Evolutionary conservation across 2,113 vertebrate genomes (phyloP).

Genomic region (Melierax canorus): DNA sequence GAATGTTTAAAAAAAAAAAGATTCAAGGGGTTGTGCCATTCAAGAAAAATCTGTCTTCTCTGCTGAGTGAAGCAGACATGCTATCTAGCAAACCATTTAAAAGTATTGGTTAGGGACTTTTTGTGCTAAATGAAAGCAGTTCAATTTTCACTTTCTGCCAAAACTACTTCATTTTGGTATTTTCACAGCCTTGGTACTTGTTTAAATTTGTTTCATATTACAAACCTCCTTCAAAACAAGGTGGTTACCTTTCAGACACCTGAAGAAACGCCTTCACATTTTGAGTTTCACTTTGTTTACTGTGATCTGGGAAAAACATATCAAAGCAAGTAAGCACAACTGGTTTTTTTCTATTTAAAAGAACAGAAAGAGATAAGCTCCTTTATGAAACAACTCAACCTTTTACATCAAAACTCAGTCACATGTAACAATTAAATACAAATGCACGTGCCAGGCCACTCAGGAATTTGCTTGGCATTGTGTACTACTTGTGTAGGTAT

Average conservation of each 20-base stretch:
- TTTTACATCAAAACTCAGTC: not conserved
- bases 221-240: not conserved
- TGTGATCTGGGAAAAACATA: not conserved
- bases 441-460: not conserved
- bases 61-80: not conserved
- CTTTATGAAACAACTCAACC: not conserved
- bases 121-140: slow-evolving; percentile 34
- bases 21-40: not conserved
- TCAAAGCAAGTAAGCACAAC: not conserved
- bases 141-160: slow-evolving; percentile 20
- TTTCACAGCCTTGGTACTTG: not conserved
- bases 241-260: not conserved
- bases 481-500: not conserved
- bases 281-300: not conserved
- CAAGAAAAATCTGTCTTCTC: slow-evolving; percentile 26
- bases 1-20: not conserved
- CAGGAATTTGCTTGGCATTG: not conserved
- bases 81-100: slow-evolving; percentile 1
- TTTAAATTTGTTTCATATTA: not conserved
- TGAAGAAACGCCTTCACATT: not conserved
- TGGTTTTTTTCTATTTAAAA: not conserved
- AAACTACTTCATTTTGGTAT: not conserved
- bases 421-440: not conserved
- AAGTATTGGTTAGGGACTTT: slow-evolving; percentile 7
- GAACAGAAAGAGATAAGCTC: not conserved